These are phyloP conservation scores for Sinhomidia bicolor DNA, from an alignment of 2,888 invertebrate genomes.

Conservation along the genomic window DNA sequence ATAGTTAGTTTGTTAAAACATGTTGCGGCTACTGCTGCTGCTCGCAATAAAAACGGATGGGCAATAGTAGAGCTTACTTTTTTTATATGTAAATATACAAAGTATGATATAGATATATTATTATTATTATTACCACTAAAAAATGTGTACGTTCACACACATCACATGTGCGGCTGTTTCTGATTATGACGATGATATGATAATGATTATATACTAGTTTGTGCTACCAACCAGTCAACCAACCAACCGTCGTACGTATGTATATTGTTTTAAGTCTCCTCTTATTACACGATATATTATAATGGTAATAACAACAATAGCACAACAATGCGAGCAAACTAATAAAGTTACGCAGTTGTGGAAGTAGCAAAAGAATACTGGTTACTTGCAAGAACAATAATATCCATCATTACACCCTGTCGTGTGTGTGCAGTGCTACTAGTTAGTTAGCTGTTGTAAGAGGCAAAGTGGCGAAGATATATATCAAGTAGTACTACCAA, in stretches of 20 bases:
- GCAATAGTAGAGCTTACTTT: neutral
- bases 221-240: neutral
- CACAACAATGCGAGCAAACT: constrained; percentile 44
- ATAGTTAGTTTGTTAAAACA: neutral
- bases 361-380: constrained; percentile 24
- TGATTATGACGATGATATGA: constrained; percentile 51
- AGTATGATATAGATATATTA: neutral
- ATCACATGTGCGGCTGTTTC: constrained; percentile 53
- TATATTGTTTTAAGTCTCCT: constrained; percentile 16
- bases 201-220: constrained; percentile 55
- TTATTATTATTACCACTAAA: too few species aligned
- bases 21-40: neutral
- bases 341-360: constrained; percentile 41
- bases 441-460: neutral
- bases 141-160: constrained; percentile 33
- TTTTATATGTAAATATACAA: constrained; percentile 33
- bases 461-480: constrained; percentile 22
- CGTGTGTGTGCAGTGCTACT: neutral
- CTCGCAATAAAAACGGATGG: constrained; percentile 1
- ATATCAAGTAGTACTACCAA: constrained; percentile 11
- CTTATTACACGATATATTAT: neutral
- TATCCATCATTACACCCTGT: constrained; percentile 50
- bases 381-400: constrained; percentile 37
- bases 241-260: too few species aligned
- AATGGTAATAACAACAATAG: constrained; percentile 13